Evolutionary conservation across 2,113 vertebrate genomes (phyloP).

Genomic region (Xiphias gladius): DNA sequence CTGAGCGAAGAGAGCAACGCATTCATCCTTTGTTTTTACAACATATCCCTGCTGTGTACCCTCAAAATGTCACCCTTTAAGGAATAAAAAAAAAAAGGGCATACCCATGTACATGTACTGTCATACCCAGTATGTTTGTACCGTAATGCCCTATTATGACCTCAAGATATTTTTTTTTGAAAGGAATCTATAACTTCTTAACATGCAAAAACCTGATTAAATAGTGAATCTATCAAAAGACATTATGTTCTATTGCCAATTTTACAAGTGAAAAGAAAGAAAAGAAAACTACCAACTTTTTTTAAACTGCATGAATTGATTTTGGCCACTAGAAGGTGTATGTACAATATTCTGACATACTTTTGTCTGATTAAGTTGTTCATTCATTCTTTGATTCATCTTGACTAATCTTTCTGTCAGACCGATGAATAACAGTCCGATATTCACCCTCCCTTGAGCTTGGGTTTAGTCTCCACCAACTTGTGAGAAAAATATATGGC

Average conservation of each 20-base stretch:
- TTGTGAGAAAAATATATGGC: background rate
- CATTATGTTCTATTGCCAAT: background rate
- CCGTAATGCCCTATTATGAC: background rate
- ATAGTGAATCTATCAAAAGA: background rate
- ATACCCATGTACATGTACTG: background rate
- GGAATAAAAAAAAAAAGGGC: conserved; percentile 32
- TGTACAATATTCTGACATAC: background rate
- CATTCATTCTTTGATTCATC: background rate
- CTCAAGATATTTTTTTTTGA: background rate
- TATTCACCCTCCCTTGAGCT: background rate
- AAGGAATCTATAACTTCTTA: background rate
- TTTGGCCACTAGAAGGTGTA: too few relatives aligned
- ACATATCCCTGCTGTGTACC: background rate
- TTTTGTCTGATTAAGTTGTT: background rate
- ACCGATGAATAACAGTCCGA: background rate
- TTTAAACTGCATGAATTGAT: background rate
- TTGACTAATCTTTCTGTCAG: background rate
- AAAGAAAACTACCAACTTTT: background rate
- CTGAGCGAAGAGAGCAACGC: conserved; percentile 6
- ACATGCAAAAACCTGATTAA: background rate
- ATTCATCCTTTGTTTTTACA: conserved; percentile 30
- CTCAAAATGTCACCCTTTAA: conserved; percentile 39
- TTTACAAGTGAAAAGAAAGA: background rate
- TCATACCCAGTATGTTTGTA: background rate
- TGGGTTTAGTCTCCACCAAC: background rate